phyloP scores from a whole-genome alignment of 1,140 invertebrate genomes.

The Sarcophaga bullata region DNA sequence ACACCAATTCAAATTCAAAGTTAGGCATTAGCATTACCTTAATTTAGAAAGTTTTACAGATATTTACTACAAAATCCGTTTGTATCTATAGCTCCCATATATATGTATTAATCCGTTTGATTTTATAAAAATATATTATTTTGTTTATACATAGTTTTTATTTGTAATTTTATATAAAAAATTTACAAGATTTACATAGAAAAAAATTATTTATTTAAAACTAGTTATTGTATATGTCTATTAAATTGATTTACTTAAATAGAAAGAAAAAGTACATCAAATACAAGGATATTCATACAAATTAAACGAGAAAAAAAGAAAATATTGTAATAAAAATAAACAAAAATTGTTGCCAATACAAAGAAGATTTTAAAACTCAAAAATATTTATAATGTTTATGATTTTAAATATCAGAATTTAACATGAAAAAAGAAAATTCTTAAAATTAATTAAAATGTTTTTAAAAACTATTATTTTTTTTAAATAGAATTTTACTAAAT shows the following conservation, averaged over 20 bases:
- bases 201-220: constrained; percentile 39
- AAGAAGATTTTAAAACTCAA: no score
- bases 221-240: not conserved
- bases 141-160: constrained; percentile 10
- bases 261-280: not conserved
- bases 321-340: no score
- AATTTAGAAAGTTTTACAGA: not conserved
- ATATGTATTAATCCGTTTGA: not conserved
- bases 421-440: no score
- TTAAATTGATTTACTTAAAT: no score
- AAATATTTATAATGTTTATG: no score
- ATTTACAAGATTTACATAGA: constrained; percentile 45
- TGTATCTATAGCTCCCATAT: no score
- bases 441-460: no score
- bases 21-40: not conserved
- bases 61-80: not conserved
- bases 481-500: no score
- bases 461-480: no score
- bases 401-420: no score
- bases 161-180: not conserved
- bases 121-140: constrained; percentile 13
- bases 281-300: not conserved
- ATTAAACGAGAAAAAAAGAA: not conserved
- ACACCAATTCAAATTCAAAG: constrained; percentile 1
- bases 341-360: no score